Base-by-base conservation (phyloP, 2,113 vertebrate species). In the Noturus placidus region DNA sequence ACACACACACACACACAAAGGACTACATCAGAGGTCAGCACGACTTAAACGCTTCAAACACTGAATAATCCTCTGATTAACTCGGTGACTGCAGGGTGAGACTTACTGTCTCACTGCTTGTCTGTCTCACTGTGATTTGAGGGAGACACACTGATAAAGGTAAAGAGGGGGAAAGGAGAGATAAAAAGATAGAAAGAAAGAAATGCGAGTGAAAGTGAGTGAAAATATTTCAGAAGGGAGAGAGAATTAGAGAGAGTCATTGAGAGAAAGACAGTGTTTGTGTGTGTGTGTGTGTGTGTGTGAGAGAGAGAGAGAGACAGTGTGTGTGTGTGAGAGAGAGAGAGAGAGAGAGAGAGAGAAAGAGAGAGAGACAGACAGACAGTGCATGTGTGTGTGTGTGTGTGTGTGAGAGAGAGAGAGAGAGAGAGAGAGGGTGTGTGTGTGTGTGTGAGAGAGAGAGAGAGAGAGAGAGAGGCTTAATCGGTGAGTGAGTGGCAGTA, bases 101-200 rank as follows among this genome's bases (percentile, higher is more conserved):
- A 52, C 17, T 54, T 54, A 78, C 35, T 88, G 72, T 84, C 30
- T 88, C 27, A 76, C n/a, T 59, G 27, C 33, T 56, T 61, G 17
- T 42, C 30, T 76, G n/a, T 84, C 50, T 85, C 7, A 14, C 65
- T 59, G 52, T 33, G 10, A 56, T 30, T 52, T 27, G 20, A 27
- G 5, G 6, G 5, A 20, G 74, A 46, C 35, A 25, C 20, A 52
- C 15, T 38, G 8, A 76, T 25, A 42, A 27, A 52, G 6, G 27
- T 11, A 81, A 33, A 35, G 79, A 13, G 54, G 20, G 15, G 35
- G 17, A 38, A 15, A 33, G 13, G n/a, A 14, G 13, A n/a, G 11
- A 4, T 30, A 14, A 3, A 67, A 1, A 14, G n/a, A 67, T 1
- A 30, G n/a, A 67, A 13, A 30, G 63, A 20, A 57, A 22, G 54